These are phyloP conservation scores for Drosophila ustulata DNA, from an alignment of 2,888 invertebrate genomes.

Conservation along the genomic window DNA sequence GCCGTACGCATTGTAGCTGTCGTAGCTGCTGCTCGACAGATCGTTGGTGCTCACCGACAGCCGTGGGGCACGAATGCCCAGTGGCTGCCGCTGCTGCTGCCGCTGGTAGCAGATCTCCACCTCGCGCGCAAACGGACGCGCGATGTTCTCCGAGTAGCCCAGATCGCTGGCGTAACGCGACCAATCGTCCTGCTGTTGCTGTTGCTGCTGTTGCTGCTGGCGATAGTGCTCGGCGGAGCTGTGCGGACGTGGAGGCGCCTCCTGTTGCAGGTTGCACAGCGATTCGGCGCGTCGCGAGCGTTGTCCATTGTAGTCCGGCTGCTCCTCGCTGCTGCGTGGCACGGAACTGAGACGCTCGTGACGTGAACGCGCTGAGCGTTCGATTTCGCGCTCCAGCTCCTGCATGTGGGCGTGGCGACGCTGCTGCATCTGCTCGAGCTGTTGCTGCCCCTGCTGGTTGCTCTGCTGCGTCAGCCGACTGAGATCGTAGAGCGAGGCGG, in stretches of 20 bases:
- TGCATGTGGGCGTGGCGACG: slow-evolving; percentile 78
- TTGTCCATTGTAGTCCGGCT: background rate
- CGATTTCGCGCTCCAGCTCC: slow-evolving; percentile 78
- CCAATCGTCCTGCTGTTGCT: slow-evolving; percentile 85
- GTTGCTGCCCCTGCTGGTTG: slow-evolving; percentile 38
- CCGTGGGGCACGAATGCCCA: slow-evolving; percentile 82
- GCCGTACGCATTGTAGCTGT: slow-evolving; percentile 78
- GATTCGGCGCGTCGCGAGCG: slow-evolving; percentile 80
- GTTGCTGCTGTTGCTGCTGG: slow-evolving; percentile 25
- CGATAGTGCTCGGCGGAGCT: slow-evolving; percentile 58
- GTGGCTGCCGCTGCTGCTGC: slow-evolving; percentile 52
- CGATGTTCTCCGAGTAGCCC: slow-evolving; percentile 84
- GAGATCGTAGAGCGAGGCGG: slow-evolving; percentile 80
- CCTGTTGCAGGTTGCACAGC: slow-evolving; percentile 77
- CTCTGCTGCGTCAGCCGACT: slow-evolving; percentile 54
- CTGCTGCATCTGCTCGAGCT: slow-evolving; percentile 72
- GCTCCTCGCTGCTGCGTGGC: slow-evolving; percentile 64
- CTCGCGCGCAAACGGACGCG: slow-evolving; percentile 83
- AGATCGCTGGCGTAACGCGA: slow-evolving; percentile 85
- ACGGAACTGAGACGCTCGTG: slow-evolving; percentile 66
- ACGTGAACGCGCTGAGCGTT: slow-evolving; percentile 72
- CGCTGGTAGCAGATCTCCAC: slow-evolving; percentile 84
- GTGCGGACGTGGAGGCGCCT: slow-evolving; percentile 60
- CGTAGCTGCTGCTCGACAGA: slow-evolving; percentile 71
- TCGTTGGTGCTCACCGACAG: slow-evolving; percentile 82